A percentile compares a stretch with the other conserved stretches of the same genome.
phyloP scores from a whole-genome alignment of 2,888 invertebrate species.

The Ormyrus thymus region DNA sequence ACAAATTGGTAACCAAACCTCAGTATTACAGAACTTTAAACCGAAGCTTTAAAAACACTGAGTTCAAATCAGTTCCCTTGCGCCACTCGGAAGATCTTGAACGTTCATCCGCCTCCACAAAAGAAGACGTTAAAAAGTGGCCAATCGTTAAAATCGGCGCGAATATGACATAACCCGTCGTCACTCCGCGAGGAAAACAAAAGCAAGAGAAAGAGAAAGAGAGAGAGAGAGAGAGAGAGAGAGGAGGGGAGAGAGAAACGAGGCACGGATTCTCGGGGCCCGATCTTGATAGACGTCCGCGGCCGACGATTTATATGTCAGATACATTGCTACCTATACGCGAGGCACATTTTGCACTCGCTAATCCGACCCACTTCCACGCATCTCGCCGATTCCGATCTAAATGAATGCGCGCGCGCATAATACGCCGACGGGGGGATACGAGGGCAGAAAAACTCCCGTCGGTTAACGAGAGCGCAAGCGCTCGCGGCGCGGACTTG shows the following conservation, averaged over 20 bases:
- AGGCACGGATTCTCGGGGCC: slow-evolving; percentile 1
- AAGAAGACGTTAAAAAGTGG: neutral
- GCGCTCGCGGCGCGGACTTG: too few species aligned
- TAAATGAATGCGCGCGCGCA: neutral
- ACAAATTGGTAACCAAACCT: too few species aligned
- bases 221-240: neutral
- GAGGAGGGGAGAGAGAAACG: too few species aligned
- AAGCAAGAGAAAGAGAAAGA: neutral
- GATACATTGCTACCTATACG: neutral
- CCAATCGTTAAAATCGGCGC: neutral
- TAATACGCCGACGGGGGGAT: too few species aligned
- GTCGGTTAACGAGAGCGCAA: too few species aligned
- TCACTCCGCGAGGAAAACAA: neutral
- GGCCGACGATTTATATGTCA: slow-evolving; percentile 2
- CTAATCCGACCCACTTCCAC: slow-evolving; percentile 35
- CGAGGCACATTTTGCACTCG: slow-evolving; percentile 18
- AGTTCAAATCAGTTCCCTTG: too few species aligned
- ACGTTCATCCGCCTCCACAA: too few species aligned
- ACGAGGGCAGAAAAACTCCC: too few species aligned
- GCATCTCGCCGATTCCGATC: slow-evolving; percentile 16
- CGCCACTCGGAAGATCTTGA: too few species aligned
- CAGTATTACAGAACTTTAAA: too few species aligned
- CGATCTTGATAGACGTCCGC: slow-evolving; percentile 30
- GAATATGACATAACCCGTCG: neutral
- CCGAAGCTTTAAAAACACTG: too few species aligned